Percentiles rank a stretch among this genome's conserved stretches.
Conservation (phyloP, 2,888 invertebrate species). For the Andrena fulva region DNA sequence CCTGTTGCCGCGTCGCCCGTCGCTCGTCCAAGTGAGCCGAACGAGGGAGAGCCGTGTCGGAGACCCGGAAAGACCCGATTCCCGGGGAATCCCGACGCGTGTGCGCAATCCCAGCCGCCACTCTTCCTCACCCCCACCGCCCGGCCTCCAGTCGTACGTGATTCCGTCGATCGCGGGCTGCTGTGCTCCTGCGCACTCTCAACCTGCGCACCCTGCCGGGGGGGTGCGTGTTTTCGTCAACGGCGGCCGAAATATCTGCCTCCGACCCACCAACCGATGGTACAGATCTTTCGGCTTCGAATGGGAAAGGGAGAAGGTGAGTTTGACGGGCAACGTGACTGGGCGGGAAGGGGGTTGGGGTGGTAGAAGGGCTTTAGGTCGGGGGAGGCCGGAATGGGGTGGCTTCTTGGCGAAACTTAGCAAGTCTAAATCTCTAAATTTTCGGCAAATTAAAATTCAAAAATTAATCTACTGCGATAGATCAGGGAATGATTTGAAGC, state of each 20-base stretch:
- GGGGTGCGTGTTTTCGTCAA: constrained; percentile 3
- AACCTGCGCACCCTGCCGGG: not conserved
- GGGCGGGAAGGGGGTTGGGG: no score
- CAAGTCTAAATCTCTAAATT: no score
- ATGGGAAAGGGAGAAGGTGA: no score
- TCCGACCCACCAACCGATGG: not conserved
- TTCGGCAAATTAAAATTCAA: no score
- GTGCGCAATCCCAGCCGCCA: constrained; percentile 77
- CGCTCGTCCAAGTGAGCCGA: constrained; percentile 72
- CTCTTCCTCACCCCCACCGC: constrained; percentile 33
- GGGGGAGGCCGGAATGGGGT: no score
- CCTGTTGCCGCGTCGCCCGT: constrained; percentile 81
- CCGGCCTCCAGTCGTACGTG: not conserved
- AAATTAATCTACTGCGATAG: no score
- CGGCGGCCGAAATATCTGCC: constrained; percentile 17
- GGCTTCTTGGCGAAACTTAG: no score
- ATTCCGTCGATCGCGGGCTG: constrained; percentile 39
- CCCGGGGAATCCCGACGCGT: constrained; percentile 82
- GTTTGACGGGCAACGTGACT: no score
- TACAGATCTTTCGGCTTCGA: no score
- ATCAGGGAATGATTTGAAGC: no score
- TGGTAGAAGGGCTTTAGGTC: no score
- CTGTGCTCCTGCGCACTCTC: constrained; percentile 51
- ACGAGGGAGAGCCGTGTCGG: constrained; percentile 78
- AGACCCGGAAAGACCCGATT: constrained; percentile 83